A percentile compares a stretch with the other conserved stretches of the same genome.
Conservation (phyloP, 1,140 invertebrate genomes). For the Rhagoletis zephyria region DNA sequence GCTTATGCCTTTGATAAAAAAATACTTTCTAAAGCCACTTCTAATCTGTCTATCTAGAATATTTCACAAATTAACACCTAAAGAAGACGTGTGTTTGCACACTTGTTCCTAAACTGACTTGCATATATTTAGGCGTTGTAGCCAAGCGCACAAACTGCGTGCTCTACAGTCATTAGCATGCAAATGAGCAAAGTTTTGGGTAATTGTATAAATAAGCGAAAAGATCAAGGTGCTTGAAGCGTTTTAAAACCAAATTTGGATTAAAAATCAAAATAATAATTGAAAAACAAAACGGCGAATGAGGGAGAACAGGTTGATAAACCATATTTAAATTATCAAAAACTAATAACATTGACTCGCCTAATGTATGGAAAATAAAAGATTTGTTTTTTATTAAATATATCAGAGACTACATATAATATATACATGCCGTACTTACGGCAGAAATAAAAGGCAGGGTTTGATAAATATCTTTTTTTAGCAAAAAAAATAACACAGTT, state of each 20-base stretch:
- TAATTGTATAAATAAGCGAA: background rate
- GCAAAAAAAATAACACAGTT: no score
- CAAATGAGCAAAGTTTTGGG: background rate
- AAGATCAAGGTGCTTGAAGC: background rate
- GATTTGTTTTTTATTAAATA: no score
- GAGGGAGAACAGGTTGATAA: background rate
- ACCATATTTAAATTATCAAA: no score
- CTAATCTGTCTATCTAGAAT: background rate
- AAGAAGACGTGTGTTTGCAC: background rate
- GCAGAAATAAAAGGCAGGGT: no score
- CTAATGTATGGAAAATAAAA: no score
- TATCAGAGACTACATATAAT: no score
- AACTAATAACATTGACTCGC: no score
- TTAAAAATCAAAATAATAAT: background rate
- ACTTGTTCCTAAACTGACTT: background rate
- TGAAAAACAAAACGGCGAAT: background rate
- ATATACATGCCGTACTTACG: no score
- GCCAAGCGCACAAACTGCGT: background rate
- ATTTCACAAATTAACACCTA: background rate
- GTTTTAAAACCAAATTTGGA: background rate
- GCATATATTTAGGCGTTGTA: background rate
- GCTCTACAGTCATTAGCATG: background rate
- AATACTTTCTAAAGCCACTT: no score
- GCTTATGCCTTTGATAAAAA: background rate
- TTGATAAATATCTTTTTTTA: no score